These are phyloP conservation scores for Willisornis vidua DNA, from an alignment of 2,113 vertebrate genomes.

Conservation along the genomic window DNA sequence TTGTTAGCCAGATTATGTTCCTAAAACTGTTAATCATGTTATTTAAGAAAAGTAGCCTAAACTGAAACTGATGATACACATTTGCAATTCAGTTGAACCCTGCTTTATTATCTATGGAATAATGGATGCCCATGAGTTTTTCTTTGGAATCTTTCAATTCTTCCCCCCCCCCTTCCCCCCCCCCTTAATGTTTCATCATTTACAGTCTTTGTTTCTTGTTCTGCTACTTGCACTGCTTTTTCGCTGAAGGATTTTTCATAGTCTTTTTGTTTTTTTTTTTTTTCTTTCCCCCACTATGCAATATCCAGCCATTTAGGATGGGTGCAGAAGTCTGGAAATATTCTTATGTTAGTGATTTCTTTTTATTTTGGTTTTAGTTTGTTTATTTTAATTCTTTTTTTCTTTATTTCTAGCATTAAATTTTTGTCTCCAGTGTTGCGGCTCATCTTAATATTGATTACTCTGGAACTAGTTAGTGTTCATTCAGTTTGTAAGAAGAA, in stretches of 20 bases:
- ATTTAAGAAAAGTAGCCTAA: neutral
- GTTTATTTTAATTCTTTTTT: neutral
- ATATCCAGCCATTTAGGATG: neutral
- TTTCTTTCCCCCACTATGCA: accelerated
- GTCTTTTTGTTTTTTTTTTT: no score
- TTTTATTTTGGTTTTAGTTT: neutral
- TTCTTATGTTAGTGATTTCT: neutral
- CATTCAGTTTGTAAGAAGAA: constrained; percentile 43
- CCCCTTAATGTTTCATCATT: neutral
- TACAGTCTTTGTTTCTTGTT: neutral
- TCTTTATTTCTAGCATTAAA: constrained; percentile 56
- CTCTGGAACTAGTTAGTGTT: constrained; percentile 64
- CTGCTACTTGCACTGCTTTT: neutral
- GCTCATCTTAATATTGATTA: constrained; percentile 66
- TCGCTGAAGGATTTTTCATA: neutral
- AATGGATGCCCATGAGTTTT: neutral
- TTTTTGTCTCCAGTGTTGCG: constrained; percentile 61
- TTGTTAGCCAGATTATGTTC: neutral
- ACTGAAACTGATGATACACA: neutral
- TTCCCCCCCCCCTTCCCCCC: neutral
- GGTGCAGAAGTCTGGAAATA: neutral
- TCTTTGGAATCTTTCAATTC: neutral
- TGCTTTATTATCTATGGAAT: neutral
- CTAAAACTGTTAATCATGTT: neutral
- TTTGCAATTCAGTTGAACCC: neutral